Evolutionary conservation across 2,113 vertebrate species (phyloP), one percentile per base, ranked within the genome.

Genomic region (Gobiocypris rarus): DNA sequence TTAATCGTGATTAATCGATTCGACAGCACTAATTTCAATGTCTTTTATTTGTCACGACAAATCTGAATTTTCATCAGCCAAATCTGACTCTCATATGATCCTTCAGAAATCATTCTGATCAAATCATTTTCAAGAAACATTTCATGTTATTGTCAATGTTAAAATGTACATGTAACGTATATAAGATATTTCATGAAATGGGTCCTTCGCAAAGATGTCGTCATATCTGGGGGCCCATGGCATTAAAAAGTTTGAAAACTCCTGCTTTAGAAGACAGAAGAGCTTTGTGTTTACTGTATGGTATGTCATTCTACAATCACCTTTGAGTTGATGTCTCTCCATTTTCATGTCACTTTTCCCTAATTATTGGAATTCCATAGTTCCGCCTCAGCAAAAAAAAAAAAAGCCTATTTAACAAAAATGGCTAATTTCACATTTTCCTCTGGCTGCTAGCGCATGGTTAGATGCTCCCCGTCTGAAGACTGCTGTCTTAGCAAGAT

Each of bases 401-500:
- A 50, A 75, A 50, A 75, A 54, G 4, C 15, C 0, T 5, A 22
- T 75, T 75, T 54, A 28, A 56, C 74, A 76, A 56, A 34, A 43
- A 45, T 14, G n/a, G 67, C 67, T 17, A 67, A 41, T 19, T 70
- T 73, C 41, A 24, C n/a, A 14, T 73, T 45, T 71, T 71, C 22
- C 11, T 13, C 11, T 45, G 38, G 22, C 41, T 71, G 22, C 1
- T 71, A 13, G 41, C 50, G 0, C 28, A 34, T 52, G 6, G 17
- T 67, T 48, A 56, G 28, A 75, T 67, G 26, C 48, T 38, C 17
- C 48, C 48, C 9, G 6, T 83, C 52, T 9, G 17, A 67, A 43
- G 48, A 38, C 63, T 19, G n/a, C 31, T 31, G 17, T 78, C 81
- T 74, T 79, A 31, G 41, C 65, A 65, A 78, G 67, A 67, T 84